These are phyloP conservation scores for Hemaris fuciformis DNA, from an alignment of 2,888 invertebrate species.

Conservation along the genomic window DNA sequence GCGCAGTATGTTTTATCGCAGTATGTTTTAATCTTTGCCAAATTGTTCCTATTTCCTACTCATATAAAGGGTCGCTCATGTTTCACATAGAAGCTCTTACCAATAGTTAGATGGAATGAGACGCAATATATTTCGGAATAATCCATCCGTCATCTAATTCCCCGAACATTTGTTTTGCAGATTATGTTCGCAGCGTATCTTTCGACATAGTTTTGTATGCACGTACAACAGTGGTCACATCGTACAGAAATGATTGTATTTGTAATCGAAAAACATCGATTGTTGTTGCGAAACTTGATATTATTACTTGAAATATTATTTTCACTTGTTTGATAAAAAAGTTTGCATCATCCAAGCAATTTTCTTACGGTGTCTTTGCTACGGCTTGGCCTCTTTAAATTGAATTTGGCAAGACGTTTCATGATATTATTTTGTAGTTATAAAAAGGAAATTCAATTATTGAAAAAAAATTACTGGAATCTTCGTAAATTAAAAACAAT, in stretches of 20 bases:
- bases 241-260: constrained; percentile 19
- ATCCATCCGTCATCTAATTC: background rate
- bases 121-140: background rate
- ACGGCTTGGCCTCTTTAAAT: background rate
- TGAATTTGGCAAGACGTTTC: background rate
- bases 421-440: background rate
- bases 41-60: too few species aligned
- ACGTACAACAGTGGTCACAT: constrained; percentile 36
- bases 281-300: background rate
- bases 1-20: too few species aligned
- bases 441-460: too few species aligned
- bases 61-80: too few species aligned
- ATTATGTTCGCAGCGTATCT: constrained; percentile 16
- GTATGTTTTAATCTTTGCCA: too few species aligned
- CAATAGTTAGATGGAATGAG: background rate
- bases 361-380: background rate
- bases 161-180: constrained; percentile 21
- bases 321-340: background rate
- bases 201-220: constrained; percentile 30
- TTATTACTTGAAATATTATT: background rate
- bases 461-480: too few species aligned
- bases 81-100: too few species aligned
- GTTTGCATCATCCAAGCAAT: background rate
- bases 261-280: background rate
- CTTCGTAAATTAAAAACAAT: too few species aligned